phyloP scores from a whole-genome alignment of 2,797 vertebrate species.

The Lacerta viridis region DNA sequence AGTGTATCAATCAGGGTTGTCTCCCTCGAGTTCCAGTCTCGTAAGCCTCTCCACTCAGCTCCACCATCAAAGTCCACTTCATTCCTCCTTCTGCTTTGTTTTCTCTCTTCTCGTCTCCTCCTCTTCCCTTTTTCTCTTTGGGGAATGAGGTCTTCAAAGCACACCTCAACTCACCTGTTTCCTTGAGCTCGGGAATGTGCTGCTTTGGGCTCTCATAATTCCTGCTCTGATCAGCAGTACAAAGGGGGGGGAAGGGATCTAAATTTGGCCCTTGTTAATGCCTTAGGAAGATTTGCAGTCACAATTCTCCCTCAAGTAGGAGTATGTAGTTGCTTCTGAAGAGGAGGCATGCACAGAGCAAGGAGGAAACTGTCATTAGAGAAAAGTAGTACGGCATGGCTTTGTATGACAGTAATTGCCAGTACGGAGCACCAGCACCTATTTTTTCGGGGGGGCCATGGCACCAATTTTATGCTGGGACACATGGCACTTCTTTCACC shows the following conservation, averaged over 20 bases:
- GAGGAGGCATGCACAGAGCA: background rate
- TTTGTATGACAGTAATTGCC: no score
- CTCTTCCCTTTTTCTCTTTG: background rate
- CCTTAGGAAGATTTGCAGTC: conserved; percentile 25
- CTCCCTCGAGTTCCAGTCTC: conserved; percentile 3
- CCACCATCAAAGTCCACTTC: background rate
- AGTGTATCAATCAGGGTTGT: background rate
- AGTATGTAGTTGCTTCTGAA: conserved; percentile 39
- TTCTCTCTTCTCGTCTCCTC: background rate
- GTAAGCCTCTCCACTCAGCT: background rate
- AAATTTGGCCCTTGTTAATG: background rate
- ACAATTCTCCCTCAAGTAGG: background rate
- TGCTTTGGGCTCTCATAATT: background rate
- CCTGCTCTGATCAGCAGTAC: background rate
- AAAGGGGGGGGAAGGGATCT: conserved; percentile 1
- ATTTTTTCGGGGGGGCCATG: no score
- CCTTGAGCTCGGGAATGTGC: conserved; percentile 34
- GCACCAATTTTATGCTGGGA: no score
- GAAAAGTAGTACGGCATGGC: conserved; percentile 19
- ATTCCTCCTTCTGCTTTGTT: conserved; percentile 39
- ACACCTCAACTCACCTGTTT: conserved; percentile 21
- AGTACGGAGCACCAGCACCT: no score
- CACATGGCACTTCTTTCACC: no score
- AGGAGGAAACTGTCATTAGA: conserved; percentile 40
- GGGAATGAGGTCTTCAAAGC: background rate